Percentiles rank a stretch among this genome's conserved stretches.
Conservation (phyloP, 2,797 vertebrate species). For the Meriones psammophilus region DNA sequence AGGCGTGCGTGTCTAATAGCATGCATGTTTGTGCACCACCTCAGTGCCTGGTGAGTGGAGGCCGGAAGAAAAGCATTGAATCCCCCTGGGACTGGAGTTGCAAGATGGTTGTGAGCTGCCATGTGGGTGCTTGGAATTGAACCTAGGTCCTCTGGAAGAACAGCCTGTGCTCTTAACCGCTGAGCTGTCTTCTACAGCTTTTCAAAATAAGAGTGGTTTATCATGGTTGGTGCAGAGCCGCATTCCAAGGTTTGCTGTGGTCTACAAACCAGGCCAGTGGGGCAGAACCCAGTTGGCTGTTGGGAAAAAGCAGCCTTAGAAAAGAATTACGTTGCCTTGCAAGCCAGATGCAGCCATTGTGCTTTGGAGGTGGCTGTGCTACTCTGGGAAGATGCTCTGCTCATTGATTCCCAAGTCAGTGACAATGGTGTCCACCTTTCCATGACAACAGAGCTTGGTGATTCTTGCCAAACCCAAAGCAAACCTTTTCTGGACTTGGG, state of each 20-base stretch:
- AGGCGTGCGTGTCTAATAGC: neutral
- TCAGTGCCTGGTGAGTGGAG: neutral
- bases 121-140: neutral
- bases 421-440: neutral
- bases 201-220: neutral
- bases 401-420: neutral
- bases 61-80: neutral
- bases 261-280: neutral
- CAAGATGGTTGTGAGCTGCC: neutral
- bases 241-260: neutral
- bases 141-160: neutral
- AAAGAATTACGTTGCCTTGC: neutral
- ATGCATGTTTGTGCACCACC: too few species aligned
- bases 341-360: too few species aligned
- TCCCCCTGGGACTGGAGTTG: neutral
- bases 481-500: neutral
- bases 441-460: neutral
- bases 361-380: fast-evolving
- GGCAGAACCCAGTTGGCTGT: neutral
- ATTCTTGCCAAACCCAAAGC: neutral
- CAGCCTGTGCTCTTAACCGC: neutral
- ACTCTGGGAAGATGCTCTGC: neutral
- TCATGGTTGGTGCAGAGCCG: neutral
- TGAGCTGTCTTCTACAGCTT: neutral
- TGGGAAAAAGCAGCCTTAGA: neutral